Percentiles rank a stretch among this genome's conserved stretches.
phyloP scores from a whole-genome alignment of 1,140 invertebrate genomes.

The Prorops nasuta region DNA sequence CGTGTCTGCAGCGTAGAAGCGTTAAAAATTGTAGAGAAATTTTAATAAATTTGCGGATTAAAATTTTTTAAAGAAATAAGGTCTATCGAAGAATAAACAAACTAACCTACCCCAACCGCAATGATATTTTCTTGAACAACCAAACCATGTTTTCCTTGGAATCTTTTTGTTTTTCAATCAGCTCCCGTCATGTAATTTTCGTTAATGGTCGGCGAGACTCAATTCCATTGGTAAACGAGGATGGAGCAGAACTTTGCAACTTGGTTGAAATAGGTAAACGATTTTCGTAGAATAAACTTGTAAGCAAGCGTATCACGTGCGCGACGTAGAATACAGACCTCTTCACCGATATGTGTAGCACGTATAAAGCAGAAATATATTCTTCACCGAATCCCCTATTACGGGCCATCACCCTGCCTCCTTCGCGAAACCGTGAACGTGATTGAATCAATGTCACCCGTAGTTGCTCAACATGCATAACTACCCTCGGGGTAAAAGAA shows the following conservation, averaged over 20 bases:
- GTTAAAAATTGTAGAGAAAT: not conserved
- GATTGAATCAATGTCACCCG: constrained; percentile 22
- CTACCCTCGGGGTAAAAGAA: not conserved
- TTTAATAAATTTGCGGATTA: not conserved
- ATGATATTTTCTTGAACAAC: too few species aligned
- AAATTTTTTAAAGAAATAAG: not conserved
- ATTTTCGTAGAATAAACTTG: constrained; percentile 8
- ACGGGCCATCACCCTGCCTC: constrained; percentile 21
- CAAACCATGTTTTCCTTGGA: too few species aligned
- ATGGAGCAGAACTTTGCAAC: constrained; percentile 6
- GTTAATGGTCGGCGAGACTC: constrained; percentile 3
- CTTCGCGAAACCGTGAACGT: constrained; percentile 17
- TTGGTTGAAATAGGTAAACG: constrained; percentile 3
- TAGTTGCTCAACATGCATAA: constrained; percentile 8
- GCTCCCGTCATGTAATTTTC: too few species aligned
- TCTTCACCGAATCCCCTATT: constrained; percentile 26
- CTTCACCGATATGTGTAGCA: constrained; percentile 29
- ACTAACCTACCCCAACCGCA: too few species aligned
- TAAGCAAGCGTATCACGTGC: constrained; percentile 33
- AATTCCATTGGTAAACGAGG: constrained; percentile 13
- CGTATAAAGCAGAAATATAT: constrained; percentile 36
- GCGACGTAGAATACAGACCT: constrained; percentile 28
- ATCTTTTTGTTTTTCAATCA: too few species aligned
- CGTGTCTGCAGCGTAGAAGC: too few species aligned
- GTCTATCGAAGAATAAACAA: too few species aligned